Evolutionary conservation across 2,888 invertebrate species (phyloP), one percentile per base, ranked within the genome.

Genomic region (Luffia ferchaultella): DNA sequence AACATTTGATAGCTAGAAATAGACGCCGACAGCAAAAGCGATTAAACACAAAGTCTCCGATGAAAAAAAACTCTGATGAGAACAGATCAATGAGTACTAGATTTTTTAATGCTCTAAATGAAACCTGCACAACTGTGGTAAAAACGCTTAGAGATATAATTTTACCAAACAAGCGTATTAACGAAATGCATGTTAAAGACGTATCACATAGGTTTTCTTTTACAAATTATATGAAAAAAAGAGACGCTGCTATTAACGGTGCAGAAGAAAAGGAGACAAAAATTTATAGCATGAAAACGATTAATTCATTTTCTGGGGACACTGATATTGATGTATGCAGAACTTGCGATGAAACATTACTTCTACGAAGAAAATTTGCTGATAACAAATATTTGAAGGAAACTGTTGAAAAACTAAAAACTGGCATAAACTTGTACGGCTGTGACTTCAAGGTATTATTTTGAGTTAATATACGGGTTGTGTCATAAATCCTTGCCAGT

Each of bases 381-480:
- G 63, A 64, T 17, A 66, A 80, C 51, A 60, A 63, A 12, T 58
- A 67, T 42, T 61, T 80, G 20, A 73, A 67, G 54, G 57, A 61
- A 50, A 77, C 76, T 3, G 59, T 83, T 1, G 71, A 70, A 46
- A 79, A 74, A 57, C 65, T 84, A 2, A 83, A 80, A 59, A 53
- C 71, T 19, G 84, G 80, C n/a, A 75, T 84, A 30, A 74, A 80
- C 53, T 58, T 79, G 46, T 83, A 76, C 51, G 84, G 84, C 7
- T 84, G 84, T 52, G 70, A 84, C 62, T 84, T 84, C 56, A 78
- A 78, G 74, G 84, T 79, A 58, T 30, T 12, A n/a, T n/a, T n/a
- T n/a, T n/a, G n/a, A n/a, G 9, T 18, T 42, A 3, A 7, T 45
- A 2, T n/a, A n/a, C n/a, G n/a, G n/a, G n/a, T 15, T 16, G 16